Base-by-base conservation (phyloP, 2,888 invertebrate genomes). In the Tromatobia lineatoria region DNA sequence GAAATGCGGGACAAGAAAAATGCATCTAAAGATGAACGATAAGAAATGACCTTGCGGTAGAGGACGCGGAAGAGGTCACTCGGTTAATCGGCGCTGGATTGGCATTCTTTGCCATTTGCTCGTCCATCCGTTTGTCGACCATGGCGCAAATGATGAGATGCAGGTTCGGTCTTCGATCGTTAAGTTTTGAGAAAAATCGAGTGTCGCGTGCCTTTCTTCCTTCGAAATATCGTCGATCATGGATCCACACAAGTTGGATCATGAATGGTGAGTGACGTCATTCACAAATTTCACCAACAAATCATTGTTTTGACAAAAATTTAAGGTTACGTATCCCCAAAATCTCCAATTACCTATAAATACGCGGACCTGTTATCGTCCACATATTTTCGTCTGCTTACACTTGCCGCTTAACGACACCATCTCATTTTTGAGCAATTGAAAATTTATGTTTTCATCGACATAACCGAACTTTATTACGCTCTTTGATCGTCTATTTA, bases 121-220 rank as follows among this genome's bases (percentile, higher is more conserved):
- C n/a, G 45, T 42, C 42, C 23, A 15, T 71, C 69, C 66, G 66
- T 54, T 18, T n/a, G 42, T 69, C 76, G 77, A 92, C 90, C 86
- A 93, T 93, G 93, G 92, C 93, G 88, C 91, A 91, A 83, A 89
- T 92, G 82, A 86, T 90, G 70, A 91, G 91, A 83, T 90, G 90
- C 82, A 92, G 90, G 52, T 73, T 93, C 47, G 85, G 88, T 15
- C 78, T 91, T 42, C 88, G 90, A 52, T 89, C 89, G 13, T 74
- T 91, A 7, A 91, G 90, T 86, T 87, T 88, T 29, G 87, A 85
- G 25, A 90, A 89, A 45, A 89, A 86, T 11, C 66, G 87, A 50
- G 82, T 90, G 82, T 89, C 91, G 25, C 90, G 90, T 3, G 71
- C 88, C 64, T 85, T 86, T n/a, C 73, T 91, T 57, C 90, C 93